Percentiles rank a stretch among this genome's conserved stretches.
phyloP scores from a whole-genome alignment of 2,797 vertebrate species.

The Buphagus erythrorhynchus region DNA sequence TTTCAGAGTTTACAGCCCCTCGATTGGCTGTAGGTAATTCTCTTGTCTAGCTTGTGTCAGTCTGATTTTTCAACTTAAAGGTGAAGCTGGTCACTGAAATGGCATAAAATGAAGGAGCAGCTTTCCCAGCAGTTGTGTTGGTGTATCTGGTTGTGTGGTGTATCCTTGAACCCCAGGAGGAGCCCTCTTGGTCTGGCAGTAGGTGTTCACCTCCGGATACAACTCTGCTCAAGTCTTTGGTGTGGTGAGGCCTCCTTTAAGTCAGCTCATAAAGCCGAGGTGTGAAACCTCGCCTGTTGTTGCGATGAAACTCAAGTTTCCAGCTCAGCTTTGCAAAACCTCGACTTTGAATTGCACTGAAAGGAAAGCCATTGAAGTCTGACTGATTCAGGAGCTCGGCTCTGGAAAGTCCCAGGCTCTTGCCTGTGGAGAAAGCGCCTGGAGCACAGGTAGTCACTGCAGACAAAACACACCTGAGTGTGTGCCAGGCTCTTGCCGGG shows the following conservation, averaged over 20 bases:
- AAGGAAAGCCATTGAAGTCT: not conserved
- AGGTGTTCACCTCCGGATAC: rapidly evolving
- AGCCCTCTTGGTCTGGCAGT: not conserved
- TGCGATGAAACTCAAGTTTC: not conserved
- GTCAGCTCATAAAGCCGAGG: rapidly evolving
- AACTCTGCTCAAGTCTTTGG: not conserved
- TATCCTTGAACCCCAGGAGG: not conserved
- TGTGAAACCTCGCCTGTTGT: not conserved
- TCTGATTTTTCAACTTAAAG: not conserved
- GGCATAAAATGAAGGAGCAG: not conserved
- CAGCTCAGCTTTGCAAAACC: not conserved
- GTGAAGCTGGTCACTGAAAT: not conserved
- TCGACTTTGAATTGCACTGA: not conserved
- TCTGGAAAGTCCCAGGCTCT: not conserved
- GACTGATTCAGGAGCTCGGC: not conserved
- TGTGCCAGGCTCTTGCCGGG: not conserved
- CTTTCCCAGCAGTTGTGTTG: not conserved
- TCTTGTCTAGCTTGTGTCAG: not conserved
- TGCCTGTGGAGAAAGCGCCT: rapidly evolving
- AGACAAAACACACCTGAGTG: not conserved
- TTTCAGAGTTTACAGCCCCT: not conserved
- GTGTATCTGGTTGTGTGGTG: not conserved
- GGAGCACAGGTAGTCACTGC: not conserved
- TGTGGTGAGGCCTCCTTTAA: not conserved
- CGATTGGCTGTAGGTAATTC: not conserved